A percentile compares a stretch with the other conserved stretches of the same genome.
phyloP scores from a whole-genome alignment of 2,888 invertebrate genomes.

The Amitus sp. region DNA sequence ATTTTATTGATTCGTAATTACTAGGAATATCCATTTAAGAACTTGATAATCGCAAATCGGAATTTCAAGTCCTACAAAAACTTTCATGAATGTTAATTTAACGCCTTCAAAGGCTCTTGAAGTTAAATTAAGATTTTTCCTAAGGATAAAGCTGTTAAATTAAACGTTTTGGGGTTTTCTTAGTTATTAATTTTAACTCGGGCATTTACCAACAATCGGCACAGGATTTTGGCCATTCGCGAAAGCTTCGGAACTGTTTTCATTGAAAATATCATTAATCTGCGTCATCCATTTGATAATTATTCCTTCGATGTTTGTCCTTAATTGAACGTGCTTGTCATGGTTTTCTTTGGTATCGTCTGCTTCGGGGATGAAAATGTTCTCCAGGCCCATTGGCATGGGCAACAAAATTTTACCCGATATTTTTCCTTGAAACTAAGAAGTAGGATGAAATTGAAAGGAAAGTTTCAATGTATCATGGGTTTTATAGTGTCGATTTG shows the following conservation, averaged over 20 bases:
- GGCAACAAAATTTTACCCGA: conserved; percentile 87
- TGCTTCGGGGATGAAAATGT: conserved; percentile 72
- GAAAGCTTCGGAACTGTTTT: conserved; percentile 78
- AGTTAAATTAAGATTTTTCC: too few relatives aligned
- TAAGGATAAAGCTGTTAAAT: too few relatives aligned
- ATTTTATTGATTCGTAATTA: too few relatives aligned
- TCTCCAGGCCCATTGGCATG: conserved; percentile 82
- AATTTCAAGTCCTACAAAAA: too few relatives aligned
- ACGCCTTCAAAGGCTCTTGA: too few relatives aligned
- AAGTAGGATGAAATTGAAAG: background rate
- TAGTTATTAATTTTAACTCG: background rate
- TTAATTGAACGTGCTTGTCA: conserved; percentile 75
- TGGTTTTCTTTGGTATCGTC: conserved; percentile 65
- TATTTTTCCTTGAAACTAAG: conserved; percentile 81
- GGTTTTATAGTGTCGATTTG: too few relatives aligned
- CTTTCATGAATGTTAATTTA: too few relatives aligned
- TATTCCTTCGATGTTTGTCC: conserved; percentile 85
- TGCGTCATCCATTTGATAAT: conserved; percentile 88
- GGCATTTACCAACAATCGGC: conserved; percentile 66
- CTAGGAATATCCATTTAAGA: too few relatives aligned
- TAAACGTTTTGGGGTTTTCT: background rate
- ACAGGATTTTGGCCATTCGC: conserved; percentile 76
- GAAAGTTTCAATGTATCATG: too few relatives aligned
- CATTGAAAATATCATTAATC: conserved; percentile 81
- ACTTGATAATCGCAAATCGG: too few relatives aligned